Evolutionary conservation across 1,140 invertebrate genomes (phyloP).

Genomic region (Drosophila subobscura): DNA sequence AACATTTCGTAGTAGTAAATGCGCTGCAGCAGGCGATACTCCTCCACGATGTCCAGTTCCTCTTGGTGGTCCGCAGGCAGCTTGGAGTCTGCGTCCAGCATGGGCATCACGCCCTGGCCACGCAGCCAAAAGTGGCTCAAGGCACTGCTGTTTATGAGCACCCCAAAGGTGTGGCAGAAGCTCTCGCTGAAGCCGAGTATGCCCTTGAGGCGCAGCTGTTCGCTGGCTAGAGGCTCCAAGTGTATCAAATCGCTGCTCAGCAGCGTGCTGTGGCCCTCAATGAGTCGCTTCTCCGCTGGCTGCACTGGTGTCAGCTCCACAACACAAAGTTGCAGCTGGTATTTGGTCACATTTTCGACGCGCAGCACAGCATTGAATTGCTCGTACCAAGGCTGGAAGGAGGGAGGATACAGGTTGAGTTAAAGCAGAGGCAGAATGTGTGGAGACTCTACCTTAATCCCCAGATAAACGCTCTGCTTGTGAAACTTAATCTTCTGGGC

Average conservation of each 20-base stretch:
- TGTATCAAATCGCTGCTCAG: slow-evolving; percentile 30
- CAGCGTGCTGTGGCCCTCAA: slow-evolving; percentile 55
- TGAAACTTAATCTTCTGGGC: slow-evolving; percentile 43
- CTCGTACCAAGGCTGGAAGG: slow-evolving; percentile 74
- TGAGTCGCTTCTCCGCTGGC: slow-evolving; percentile 16
- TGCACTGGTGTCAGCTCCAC: slow-evolving; percentile 3
- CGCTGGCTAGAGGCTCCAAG: slow-evolving; percentile 23
- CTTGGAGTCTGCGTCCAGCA: slow-evolving; percentile 40
- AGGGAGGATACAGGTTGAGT: neutral
- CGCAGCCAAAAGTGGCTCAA: slow-evolving; percentile 44
- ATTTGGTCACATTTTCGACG: slow-evolving; percentile 62
- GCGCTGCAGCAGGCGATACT: slow-evolving; percentile 57
- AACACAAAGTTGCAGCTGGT: slow-evolving; percentile 35
- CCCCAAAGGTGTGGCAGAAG: slow-evolving; percentile 44
- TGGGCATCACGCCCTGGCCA: slow-evolving; percentile 72
- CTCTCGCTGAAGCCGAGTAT: slow-evolving; percentile 67
- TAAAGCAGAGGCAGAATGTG: neutral
- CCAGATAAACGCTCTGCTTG: slow-evolving; percentile 63
- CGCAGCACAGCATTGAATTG: slow-evolving; percentile 28
- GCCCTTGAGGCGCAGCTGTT: slow-evolving; percentile 47
- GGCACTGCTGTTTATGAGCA: slow-evolving; percentile 61
- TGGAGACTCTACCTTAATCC: slow-evolving; percentile 50
- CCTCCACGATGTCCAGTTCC: slow-evolving; percentile 41
- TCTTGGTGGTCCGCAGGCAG: slow-evolving; percentile 28
- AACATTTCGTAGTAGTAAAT: slow-evolving; percentile 76